These are phyloP conservation scores for Anas platyrhynchos DNA, from an alignment of 2,113 vertebrate genomes.

Conservation along the genomic window DNA sequence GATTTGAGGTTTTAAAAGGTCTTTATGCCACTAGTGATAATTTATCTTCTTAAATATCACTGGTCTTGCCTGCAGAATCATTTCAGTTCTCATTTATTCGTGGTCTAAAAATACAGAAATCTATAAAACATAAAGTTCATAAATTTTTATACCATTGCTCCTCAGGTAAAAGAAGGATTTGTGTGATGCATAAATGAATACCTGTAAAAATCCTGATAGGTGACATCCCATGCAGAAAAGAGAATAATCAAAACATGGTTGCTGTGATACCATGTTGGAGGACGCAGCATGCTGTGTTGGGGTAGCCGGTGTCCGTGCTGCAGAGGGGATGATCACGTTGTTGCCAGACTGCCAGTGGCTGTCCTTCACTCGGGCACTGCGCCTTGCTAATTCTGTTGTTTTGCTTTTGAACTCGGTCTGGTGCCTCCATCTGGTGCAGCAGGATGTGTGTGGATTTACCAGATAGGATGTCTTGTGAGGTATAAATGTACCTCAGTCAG, in stretches of 20 bases:
- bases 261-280: not conserved
- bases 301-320: not conserved
- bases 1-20: not conserved
- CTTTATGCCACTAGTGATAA: not conserved
- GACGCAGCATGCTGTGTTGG: not conserved
- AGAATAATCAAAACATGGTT: not conserved
- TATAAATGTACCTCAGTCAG: not conserved
- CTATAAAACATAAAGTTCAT: not conserved
- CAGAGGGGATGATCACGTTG: not conserved
- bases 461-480: not conserved
- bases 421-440: not conserved
- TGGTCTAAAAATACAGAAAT: not conserved
- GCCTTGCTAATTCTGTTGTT: slow-evolving; percentile 22
- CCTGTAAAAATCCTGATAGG: not conserved
- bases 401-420: not conserved
- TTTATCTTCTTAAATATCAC: not conserved
- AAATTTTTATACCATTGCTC: not conserved
- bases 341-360: not conserved
- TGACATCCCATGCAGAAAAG: not conserved
- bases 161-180: not conserved
- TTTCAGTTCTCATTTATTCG: not conserved
- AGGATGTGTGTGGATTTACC: not conserved
- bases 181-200: not conserved
- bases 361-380: not conserved
- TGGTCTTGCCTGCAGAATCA: not conserved